Evolutionary conservation across 2,113 vertebrate genomes (phyloP).

Genomic region (Tor tambroides): DNA sequence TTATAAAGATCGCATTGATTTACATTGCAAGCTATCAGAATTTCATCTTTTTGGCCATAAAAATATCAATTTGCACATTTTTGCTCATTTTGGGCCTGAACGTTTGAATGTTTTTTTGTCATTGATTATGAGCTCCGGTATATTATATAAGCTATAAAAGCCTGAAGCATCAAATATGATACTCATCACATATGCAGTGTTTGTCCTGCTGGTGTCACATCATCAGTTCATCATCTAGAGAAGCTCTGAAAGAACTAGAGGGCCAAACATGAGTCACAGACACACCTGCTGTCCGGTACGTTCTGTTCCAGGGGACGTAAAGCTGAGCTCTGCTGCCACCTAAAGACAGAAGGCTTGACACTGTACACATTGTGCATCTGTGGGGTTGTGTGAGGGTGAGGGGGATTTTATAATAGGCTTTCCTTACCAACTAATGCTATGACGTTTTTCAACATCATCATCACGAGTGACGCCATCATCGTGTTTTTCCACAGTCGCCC

Average conservation of each 20-base stretch:
- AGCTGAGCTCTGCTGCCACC: slow-evolving; percentile 44
- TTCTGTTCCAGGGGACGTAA: not conserved
- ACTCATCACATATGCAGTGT: not conserved
- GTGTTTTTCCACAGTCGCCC: not conserved
- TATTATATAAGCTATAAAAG: not conserved
- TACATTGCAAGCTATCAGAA: no score
- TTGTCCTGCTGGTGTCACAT: not conserved
- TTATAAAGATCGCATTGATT: no score
- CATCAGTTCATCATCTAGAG: not conserved
- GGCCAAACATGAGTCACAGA: not conserved
- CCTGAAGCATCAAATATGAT: not conserved
- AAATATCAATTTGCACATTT: no score
- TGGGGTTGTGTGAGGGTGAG: not conserved
- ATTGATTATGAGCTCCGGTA: no score
- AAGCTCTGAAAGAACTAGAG: not conserved
- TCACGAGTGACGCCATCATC: not conserved
- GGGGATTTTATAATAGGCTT: not conserved
- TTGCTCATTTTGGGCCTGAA: no score
- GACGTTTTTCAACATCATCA: not conserved
- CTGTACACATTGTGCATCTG: not conserved
- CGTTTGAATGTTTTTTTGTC: no score
- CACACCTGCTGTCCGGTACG: not conserved
- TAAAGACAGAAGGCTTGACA: slow-evolving; percentile 18
- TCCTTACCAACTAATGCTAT: not conserved
- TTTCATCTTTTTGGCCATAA: no score